phyloP scores from a whole-genome alignment of 2,888 invertebrate genomes.

The Tupiocoris notatus region DNA sequence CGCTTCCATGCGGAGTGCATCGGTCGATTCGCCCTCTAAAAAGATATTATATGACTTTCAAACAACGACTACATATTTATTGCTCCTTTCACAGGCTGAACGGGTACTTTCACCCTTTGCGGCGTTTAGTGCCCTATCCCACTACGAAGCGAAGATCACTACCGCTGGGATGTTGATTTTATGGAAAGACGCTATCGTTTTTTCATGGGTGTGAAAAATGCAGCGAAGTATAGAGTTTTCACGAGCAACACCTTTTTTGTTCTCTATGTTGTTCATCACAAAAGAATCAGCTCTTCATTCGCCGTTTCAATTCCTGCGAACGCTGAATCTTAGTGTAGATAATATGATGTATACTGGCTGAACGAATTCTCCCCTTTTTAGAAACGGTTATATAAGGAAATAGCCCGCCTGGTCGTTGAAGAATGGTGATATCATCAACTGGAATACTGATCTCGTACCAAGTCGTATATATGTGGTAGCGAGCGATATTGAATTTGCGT shows the following conservation, averaged over 20 bases:
- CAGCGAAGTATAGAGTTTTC: background rate
- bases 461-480: too few species aligned
- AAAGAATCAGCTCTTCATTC: background rate
- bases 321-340: too few species aligned
- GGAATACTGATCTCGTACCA: too few species aligned
- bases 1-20: background rate
- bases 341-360: too few species aligned
- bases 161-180: background rate
- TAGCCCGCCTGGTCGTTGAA: too few species aligned
- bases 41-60: slow-evolving; percentile 26
- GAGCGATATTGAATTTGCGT: too few species aligned
- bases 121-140: background rate
- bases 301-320: too few species aligned
- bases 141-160: background rate
- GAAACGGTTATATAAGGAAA: too few species aligned
- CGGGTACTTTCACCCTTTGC: background rate
- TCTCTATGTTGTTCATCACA: background rate
- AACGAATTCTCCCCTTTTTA: too few species aligned
- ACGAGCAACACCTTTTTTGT: background rate
- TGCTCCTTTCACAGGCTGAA: slow-evolving; percentile 3
- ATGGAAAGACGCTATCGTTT: background rate
- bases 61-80: slow-evolving; percentile 30
- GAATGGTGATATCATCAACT: too few species aligned
- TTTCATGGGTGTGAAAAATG: background rate
- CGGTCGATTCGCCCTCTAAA: background rate